A percentile compares a stretch with the other conserved stretches of the same genome.
phyloP scores from a whole-genome alignment of 2,888 invertebrate genomes.

The Julus scandinavius region DNA sequence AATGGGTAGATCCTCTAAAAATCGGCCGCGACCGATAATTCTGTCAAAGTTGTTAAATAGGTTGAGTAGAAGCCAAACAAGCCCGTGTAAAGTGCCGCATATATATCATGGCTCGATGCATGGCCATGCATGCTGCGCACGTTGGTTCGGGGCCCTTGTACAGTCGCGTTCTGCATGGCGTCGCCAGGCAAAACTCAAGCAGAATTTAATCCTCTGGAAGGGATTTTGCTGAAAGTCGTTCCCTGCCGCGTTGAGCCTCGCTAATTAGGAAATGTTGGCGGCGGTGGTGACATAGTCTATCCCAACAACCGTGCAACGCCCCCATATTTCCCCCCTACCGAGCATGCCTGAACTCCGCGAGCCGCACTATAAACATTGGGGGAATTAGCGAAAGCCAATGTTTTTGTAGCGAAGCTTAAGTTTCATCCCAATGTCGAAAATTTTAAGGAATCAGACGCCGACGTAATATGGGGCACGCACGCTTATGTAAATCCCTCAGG shows the following conservation, averaged over 20 bases:
- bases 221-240: not conserved
- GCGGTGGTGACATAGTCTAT: not conserved
- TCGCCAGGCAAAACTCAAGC: not conserved
- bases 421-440: not conserved
- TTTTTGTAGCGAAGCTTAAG: conserved; percentile 1
- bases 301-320: not conserved
- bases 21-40: no score
- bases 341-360: not conserved
- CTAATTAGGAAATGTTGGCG: not conserved
- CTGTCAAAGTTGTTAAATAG: no score
- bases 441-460: conserved; percentile 1
- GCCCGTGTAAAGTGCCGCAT: no score
- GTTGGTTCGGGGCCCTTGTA: no score
- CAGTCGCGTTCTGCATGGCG: not conserved
- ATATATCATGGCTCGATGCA: not conserved
- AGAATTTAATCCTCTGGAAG: not conserved
- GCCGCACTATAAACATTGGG: conserved; percentile 1
- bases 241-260: not conserved
- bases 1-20: no score
- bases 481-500: not conserved
- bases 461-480: not conserved
- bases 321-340: not conserved
- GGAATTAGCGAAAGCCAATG: not conserved
- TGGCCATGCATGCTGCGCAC: not conserved
- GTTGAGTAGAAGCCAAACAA: no score